Percentiles rank a stretch among this genome's conserved stretches.
These are phyloP conservation scores for Hoplostethus mediterraneus DNA, from an alignment of 2,797 vertebrate genomes.

Conservation along the genomic window DNA sequence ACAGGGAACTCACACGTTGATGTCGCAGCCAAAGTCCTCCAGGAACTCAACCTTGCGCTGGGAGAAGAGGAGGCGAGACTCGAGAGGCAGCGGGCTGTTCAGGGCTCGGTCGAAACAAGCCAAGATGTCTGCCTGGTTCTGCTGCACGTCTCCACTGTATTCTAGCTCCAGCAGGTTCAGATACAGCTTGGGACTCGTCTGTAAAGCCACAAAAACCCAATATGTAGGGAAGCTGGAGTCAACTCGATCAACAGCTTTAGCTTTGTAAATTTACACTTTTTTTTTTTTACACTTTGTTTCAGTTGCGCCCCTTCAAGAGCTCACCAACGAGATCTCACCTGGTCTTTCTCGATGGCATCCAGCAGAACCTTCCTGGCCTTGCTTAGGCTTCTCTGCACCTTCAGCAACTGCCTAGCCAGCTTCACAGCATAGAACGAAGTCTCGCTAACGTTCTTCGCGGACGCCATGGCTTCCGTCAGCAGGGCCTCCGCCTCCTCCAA, in stretches of 20 bases:
- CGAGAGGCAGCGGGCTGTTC: conserved; percentile 88
- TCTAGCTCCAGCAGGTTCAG: conserved; percentile 97
- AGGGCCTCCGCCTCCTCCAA: conserved; percentile 93
- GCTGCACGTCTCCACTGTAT: conserved; percentile 91
- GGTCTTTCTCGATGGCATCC: conserved; percentile 95
- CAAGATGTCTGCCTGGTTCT: conserved; percentile 94
- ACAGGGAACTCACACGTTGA: conserved; percentile 88
- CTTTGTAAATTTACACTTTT: too few relatives aligned
- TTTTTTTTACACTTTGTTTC: too few relatives aligned
- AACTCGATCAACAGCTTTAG: background rate
- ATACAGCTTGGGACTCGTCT: conserved; percentile 95
- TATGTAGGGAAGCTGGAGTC: too few relatives aligned
- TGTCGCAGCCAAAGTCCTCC: conserved; percentile 96
- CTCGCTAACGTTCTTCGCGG: conserved; percentile 86
- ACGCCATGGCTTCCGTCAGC: conserved; percentile 91
- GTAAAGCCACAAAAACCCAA: conserved; percentile 13
- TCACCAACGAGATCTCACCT: conserved; percentile 79
- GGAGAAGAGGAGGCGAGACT: conserved; percentile 93
- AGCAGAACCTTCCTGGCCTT: conserved; percentile 95
- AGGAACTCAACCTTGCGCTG: conserved; percentile 98
- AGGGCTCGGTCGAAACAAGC: conserved; percentile 94
- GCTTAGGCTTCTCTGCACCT: conserved; percentile 91
- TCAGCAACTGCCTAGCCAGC: conserved; percentile 92
- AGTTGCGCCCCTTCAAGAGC: background rate
- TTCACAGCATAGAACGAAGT: conserved; percentile 95